Conservation (phyloP, 2,797 vertebrate genomes). For the Halcyon badia region DNA sequence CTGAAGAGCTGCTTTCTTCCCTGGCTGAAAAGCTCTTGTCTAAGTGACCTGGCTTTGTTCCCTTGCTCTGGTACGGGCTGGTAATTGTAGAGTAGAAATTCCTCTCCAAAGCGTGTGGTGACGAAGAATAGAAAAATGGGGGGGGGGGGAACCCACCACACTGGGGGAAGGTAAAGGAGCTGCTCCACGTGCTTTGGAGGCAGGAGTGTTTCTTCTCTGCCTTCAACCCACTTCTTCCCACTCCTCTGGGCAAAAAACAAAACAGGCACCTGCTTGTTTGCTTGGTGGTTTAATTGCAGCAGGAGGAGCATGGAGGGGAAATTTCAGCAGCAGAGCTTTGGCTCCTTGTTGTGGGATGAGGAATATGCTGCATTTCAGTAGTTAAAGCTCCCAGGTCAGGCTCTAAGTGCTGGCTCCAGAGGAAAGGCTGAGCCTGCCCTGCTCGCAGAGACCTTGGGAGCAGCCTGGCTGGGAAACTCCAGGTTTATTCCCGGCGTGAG, state of each 20-base stretch:
- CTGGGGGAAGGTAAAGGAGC: background rate
- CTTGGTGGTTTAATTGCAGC: background rate
- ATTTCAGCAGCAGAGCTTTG: background rate
- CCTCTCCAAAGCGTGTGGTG: background rate
- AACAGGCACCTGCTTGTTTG: background rate
- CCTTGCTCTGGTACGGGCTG: fast-evolving
- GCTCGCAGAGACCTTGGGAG: background rate
- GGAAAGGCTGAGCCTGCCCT: background rate
- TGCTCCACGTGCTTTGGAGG: background rate
- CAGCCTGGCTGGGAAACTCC: background rate
- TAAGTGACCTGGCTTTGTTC: constrained; percentile 4
- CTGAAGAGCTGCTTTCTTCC: background rate
- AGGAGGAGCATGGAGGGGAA: background rate
- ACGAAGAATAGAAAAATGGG: background rate
- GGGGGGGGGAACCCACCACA: background rate
- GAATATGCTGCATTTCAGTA: fast-evolving
- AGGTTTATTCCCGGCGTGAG: fast-evolving
- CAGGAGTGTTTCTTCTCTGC: background rate
- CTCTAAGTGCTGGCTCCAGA: background rate
- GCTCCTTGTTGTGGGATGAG: background rate
- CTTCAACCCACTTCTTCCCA: background rate
- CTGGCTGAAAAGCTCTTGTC: background rate
- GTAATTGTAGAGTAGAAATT: constrained; percentile 23
- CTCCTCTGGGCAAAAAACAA: background rate
- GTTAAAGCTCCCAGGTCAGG: background rate